Evolutionary conservation across 1,140 invertebrate genomes (phyloP).

Genomic region (Capitella teleta): DNA sequence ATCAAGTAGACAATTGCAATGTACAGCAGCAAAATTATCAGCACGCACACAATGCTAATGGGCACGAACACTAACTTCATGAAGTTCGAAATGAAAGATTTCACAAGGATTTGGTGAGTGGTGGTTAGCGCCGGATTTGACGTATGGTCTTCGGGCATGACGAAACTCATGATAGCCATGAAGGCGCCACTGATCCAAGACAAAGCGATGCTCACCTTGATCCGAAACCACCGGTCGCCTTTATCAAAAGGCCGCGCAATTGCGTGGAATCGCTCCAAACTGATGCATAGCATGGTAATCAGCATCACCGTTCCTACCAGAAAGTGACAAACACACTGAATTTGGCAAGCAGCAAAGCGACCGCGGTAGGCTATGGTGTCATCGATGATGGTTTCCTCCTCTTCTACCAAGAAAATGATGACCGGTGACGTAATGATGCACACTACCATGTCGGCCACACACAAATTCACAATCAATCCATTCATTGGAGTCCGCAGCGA

Average conservation of each 20-base stretch:
- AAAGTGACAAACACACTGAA: background rate
- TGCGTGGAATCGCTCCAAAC: constrained; percentile 1
- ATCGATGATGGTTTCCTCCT: background rate
- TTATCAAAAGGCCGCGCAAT: constrained; percentile 2
- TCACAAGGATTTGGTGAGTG: no score
- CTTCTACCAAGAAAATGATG: no score
- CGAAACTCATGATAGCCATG: background rate
- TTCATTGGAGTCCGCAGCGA: constrained; percentile 2
- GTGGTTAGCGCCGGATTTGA: no score
- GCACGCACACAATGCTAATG: no score
- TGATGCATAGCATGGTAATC: background rate
- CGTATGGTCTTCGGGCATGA: no score
- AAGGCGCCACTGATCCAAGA: background rate
- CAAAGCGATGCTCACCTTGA: background rate
- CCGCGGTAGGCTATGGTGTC: background rate
- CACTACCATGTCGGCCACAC: background rate
- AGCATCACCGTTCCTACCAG: background rate
- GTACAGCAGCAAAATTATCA: no score
- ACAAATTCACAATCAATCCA: background rate
- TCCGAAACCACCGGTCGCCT: background rate
- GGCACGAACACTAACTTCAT: no score
- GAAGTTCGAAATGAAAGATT: no score
- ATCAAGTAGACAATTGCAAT: no score
- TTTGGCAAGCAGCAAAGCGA: background rate
- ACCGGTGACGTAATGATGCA: background rate